Base-by-base conservation (phyloP, 2,888 invertebrate genomes). In the Caenorhabditis becei region DNA sequence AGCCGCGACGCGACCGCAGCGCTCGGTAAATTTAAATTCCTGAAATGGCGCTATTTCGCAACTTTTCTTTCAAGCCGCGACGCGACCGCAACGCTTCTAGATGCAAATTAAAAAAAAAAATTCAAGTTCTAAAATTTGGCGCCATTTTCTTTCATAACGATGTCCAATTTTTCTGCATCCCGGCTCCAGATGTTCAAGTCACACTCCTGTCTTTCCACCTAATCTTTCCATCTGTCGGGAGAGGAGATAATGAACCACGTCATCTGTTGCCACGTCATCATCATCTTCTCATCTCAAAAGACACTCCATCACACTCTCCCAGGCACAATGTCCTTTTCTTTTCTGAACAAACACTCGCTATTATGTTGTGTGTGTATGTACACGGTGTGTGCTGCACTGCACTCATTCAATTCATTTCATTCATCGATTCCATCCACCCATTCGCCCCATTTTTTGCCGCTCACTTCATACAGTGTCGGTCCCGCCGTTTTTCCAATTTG, bases 401-500 rank as follows among this genome's bases (percentile, higher is more conserved):
- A 61, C 49, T 62, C 70, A 54, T 32, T n/a, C n/a, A n/a, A n/a
- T n/a, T n/a, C n/a, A n/a, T n/a, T n/a, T n/a, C n/a, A n/a, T n/a
- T 58, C 65, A 62, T 74, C 63, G 51, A 66, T 59, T n/a, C 70
- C 26, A 53, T 61, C 53, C 59, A n/a, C n/a, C n/a, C n/a, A 70
- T 58, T 58, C 58, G 51, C 47, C 47, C 58, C 8, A 23, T 32
- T 58, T 51, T 59, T 70, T 49, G 16, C 51, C 28, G 7, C 58
- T 61, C 70, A 37, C 51, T 61, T 32, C 18, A 11, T 23, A 10
- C 28, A 26, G n/a, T n/a, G n/a, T n/a, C 47, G 24, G 11, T 51
- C 44, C 24, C 32, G 58, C 49, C 69, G 56, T 44, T 69, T 69
- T 69, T 69, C 69, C 59, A 70, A 7, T 32, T 23, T 3, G 24